Conservation (phyloP, 2,797 vertebrate species). For the Selene dorsalis region DNA sequence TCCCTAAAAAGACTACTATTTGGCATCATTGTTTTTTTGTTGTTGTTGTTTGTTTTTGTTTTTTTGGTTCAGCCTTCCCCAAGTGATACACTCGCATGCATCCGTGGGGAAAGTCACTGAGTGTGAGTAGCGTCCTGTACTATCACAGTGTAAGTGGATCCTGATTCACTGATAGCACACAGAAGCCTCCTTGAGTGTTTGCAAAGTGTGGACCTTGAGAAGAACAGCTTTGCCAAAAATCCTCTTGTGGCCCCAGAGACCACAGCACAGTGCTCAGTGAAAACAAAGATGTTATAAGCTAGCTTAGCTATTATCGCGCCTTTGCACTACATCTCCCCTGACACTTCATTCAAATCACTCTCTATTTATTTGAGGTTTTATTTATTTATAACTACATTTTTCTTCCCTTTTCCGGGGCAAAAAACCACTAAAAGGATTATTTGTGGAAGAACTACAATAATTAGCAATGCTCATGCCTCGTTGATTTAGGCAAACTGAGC, state of each 20-base stretch:
- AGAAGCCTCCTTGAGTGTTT: constrained; percentile 73
- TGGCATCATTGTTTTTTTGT: constrained; percentile 71
- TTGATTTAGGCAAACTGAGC: constrained; percentile 67
- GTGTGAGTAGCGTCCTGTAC: constrained; percentile 41
- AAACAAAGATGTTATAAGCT: constrained; percentile 90
- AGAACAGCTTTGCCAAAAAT: constrained; percentile 82
- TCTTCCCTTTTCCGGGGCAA: constrained; percentile 78
- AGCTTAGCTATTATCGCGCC: constrained; percentile 88
- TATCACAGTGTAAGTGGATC: constrained; percentile 46
- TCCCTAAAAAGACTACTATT: constrained; percentile 77
- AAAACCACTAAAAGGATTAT: constrained; percentile 98
- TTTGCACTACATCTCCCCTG: constrained; percentile 90
- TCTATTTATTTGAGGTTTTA: constrained; percentile 92
- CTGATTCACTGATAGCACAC: constrained; percentile 76
- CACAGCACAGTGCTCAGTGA: constrained; percentile 77
- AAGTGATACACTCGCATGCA: constrained; percentile 68
- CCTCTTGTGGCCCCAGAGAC: constrained; percentile 82
- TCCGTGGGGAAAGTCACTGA: constrained; percentile 69
- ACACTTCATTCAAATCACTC: constrained; percentile 90
- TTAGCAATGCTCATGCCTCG: constrained; percentile 78
- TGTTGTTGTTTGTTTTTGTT: constrained; percentile 16
- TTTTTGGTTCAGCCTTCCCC: constrained; percentile 63
- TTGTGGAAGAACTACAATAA: constrained; percentile 89
- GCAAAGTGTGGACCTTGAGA: constrained; percentile 80
- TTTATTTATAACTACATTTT: constrained; percentile 85